Base-by-base conservation (phyloP, 2,888 invertebrate species). In the Dione vanillae region DNA sequence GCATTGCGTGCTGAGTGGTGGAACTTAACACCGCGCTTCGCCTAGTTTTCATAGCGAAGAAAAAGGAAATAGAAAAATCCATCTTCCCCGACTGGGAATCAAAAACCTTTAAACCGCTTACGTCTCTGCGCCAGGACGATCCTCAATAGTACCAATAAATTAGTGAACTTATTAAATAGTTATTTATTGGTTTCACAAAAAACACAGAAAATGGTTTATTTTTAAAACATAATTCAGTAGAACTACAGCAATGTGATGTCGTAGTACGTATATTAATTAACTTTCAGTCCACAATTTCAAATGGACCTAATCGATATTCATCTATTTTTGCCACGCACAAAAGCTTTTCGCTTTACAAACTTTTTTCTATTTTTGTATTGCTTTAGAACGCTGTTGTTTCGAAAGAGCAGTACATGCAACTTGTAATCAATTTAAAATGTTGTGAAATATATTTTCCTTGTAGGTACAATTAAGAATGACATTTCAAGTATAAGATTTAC, bases 261-360 rank as follows among this genome's bases (percentile, higher is more conserved):
- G 27, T 27, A 37, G 27, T 59, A n/a, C n/a, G n/a, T n/a, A 40
- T 27, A 49, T 59, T 51, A 67, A 67, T 67, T 41, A 67, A 41
- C 51, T 52, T 62, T 54, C 43, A 43, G 45, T 35, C 37, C 52
- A 49, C 62, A 37, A 45, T 68, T 68, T 61, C 49, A n/a, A 62
- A 52, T 20, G 61, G 35, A 52, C 35, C 52, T 45, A 62, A 68
- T 68, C 68, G 68, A 68, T 68, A 41, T 51, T 45, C 52, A 62
- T 43, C 62, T 68, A 68, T 68, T 68, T 68, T 68, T 62, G 68
- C 68, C 37, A 61, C 61, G 62, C 62, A 37, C 41, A 61, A 62
- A 68, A 68, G 52, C 62, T 68, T 68, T 68, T 43, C 68, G 45
- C 62, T 68, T 61, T 61, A 10, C 27, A 37, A 54, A 61, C 62